Evolutionary conservation across 1,140 invertebrate species (phyloP).

Genomic region (Amyelois transitella): DNA sequence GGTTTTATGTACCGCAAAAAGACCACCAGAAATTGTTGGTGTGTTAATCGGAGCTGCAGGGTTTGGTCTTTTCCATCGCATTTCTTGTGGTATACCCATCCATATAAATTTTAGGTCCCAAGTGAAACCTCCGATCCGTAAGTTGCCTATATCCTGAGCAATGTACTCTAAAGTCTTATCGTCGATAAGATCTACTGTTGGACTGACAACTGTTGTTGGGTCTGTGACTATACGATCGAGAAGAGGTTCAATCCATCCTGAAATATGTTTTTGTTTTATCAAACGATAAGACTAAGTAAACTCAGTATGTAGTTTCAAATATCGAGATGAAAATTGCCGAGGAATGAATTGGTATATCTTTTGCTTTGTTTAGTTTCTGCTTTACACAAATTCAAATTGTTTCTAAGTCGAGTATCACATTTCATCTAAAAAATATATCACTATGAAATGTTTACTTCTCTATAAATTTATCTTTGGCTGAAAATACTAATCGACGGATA

Average conservation of each 20-base stretch:
- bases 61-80: slow-evolving; percentile 6
- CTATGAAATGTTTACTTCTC: no score
- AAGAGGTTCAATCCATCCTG: slow-evolving; percentile 94
- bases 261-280: neutral
- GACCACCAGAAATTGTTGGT: slow-evolving; percentile 94
- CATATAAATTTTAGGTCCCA: slow-evolving; percentile 27
- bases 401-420: no score
- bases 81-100: slow-evolving; percentile 13
- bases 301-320: no score
- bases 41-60: slow-evolving; percentile 18
- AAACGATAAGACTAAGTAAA: neutral
- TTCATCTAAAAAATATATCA: no score
- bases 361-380: no score
- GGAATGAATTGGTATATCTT: no score
- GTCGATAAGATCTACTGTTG: slow-evolving; percentile 90
- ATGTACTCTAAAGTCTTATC: slow-evolving; percentile 68
- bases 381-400: no score
- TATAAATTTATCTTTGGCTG: no score
- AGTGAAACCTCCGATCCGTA: slow-evolving; percentile 26
- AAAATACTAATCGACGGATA: no score
- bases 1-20: slow-evolving; percentile 89
- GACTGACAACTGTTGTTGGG: slow-evolving; percentile 87
- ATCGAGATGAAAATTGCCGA: no score
- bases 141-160: slow-evolving; percentile 26
- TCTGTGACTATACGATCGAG: slow-evolving; percentile 90